phyloP scores from a whole-genome alignment of 2,888 invertebrate genomes.

The Hedychridium roseum region DNA sequence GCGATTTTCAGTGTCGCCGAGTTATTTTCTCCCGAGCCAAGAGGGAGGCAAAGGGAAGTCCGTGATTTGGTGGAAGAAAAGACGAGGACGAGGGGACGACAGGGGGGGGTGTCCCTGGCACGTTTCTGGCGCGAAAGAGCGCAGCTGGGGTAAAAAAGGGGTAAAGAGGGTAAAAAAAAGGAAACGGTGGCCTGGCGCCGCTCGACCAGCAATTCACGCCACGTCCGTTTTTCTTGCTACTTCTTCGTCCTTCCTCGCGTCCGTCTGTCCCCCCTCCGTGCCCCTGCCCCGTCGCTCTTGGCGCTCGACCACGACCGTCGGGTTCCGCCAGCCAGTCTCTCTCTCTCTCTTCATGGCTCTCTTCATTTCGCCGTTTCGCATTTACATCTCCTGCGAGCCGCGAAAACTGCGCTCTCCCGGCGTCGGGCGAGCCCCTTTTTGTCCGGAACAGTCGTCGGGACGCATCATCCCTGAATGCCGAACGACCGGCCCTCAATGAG shows the following conservation, averaged over 20 bases:
- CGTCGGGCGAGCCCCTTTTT: no score
- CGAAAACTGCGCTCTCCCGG: no score
- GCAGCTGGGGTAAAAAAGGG: background rate
- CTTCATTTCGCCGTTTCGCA: slow-evolving; percentile 1
- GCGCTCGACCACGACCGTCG: background rate
- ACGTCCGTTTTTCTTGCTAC: slow-evolving; percentile 1
- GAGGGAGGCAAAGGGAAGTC: slow-evolving; percentile 3
- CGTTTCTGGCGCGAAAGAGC: slow-evolving; percentile 15
- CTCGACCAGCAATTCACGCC: slow-evolving; percentile 2
- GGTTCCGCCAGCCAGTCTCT: background rate
- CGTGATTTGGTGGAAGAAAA: slow-evolving; percentile 4
- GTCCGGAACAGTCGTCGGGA: no score
- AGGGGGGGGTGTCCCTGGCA: slow-evolving; percentile 1
- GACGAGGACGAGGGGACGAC: slow-evolving; percentile 1
- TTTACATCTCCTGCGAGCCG: background rate
- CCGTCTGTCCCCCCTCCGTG: background rate
- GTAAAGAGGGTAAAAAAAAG: background rate
- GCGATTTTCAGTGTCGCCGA: no score
- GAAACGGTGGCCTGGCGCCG: background rate
- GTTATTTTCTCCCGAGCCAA: no score
- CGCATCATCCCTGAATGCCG: no score
- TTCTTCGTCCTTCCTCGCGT: background rate
- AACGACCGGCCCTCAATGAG: no score
- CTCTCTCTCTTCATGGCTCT: background rate
- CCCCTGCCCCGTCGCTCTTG: background rate